A percentile compares a stretch with the other conserved stretches of the same genome.
These are phyloP conservation scores for Pleuronectes platessa DNA, from an alignment of 2,113 vertebrate species.

Conservation along the genomic window DNA sequence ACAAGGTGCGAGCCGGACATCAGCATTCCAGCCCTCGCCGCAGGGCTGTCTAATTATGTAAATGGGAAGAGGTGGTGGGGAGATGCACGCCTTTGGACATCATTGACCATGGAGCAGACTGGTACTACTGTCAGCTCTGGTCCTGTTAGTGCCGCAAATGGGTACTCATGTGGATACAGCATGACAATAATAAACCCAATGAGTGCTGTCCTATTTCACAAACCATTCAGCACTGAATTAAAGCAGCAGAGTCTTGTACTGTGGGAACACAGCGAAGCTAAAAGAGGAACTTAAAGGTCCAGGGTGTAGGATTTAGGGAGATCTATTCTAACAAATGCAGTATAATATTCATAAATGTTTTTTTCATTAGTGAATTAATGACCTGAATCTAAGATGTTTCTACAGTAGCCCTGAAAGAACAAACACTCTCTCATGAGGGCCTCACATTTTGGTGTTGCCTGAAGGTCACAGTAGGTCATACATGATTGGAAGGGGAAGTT, in stretches of 20 bases:
- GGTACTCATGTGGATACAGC: constrained; percentile 19
- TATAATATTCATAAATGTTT: no score
- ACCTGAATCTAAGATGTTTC: neutral
- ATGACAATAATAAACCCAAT: constrained; percentile 12
- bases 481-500: no score
- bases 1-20: constrained; percentile 43
- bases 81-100: constrained; percentile 43
- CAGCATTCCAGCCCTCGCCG: constrained; percentile 49
- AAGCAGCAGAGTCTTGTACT: neutral
- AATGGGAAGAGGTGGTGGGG: constrained; percentile 53
- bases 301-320: neutral
- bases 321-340: no score
- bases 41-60: constrained; percentile 71
- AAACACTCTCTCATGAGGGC: no score
- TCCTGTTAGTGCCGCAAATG: constrained; percentile 31
- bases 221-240: neutral
- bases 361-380: no score
- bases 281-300: neutral
- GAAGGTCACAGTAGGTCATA: no score
- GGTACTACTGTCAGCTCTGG: constrained; percentile 11
- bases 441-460: no score
- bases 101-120: constrained; percentile 39
- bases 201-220: neutral
- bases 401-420: neutral
- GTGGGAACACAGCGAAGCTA: neutral